These are phyloP conservation scores for Torymus texanus DNA, from an alignment of 2,888 invertebrate genomes.

Conservation along the genomic window DNA sequence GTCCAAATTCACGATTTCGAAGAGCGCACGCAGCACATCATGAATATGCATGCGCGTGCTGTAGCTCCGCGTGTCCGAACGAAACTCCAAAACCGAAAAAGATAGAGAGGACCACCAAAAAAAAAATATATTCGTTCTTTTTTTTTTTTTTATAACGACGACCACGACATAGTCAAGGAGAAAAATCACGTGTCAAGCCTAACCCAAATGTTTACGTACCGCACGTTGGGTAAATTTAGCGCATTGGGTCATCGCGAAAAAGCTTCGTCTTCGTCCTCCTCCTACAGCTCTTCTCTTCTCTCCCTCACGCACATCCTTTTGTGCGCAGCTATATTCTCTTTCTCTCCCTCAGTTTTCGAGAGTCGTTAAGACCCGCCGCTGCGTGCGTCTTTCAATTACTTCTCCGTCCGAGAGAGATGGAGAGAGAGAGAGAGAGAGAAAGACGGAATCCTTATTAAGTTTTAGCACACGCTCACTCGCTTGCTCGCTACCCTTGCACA, in stretches of 20 bases:
- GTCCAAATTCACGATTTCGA: too few relatives aligned
- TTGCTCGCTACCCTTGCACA: neutral
- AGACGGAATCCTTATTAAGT: constrained; percentile 44
- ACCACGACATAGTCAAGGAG: too few relatives aligned
- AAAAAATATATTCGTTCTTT: too few relatives aligned
- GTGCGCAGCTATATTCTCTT: neutral
- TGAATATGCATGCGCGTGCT: too few relatives aligned
- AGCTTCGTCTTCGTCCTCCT: neutral
- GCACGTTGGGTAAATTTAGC: constrained; percentile 29
- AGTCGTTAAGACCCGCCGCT: constrained; percentile 27
- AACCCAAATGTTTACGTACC: constrained; percentile 5
- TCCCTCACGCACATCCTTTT: constrained; percentile 18
- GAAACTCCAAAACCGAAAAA: too few relatives aligned
- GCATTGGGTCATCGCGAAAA: constrained; percentile 32
- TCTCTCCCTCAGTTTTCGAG: constrained; percentile 4
- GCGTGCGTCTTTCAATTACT: constrained; percentile 50
- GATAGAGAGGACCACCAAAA: too few relatives aligned
- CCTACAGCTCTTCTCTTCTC: neutral
- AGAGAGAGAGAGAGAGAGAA: neutral
- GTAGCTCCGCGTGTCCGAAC: too few relatives aligned
- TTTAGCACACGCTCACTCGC: constrained; percentile 10
- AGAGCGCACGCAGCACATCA: too few relatives aligned
- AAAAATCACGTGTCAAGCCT: neutral
- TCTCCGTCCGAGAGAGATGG: neutral
- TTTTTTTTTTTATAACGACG: too few relatives aligned